Conservation (phyloP, 1,140 invertebrate genomes). For the Papilio polytes region DNA sequence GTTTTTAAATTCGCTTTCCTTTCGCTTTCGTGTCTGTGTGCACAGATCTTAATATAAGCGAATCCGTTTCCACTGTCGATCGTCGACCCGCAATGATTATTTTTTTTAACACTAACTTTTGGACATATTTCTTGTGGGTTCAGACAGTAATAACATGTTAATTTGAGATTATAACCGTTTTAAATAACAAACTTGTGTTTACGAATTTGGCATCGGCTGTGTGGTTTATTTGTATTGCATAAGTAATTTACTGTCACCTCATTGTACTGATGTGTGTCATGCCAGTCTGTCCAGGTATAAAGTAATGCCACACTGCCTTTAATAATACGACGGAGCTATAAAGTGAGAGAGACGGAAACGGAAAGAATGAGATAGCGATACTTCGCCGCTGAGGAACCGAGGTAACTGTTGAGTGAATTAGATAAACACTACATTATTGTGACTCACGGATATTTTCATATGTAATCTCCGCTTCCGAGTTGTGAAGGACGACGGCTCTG, state of each 20-base stretch:
- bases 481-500: slow-evolving; percentile 10
- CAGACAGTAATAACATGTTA: slow-evolving; percentile 36
- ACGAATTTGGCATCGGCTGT: slow-evolving; percentile 61
- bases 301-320: slow-evolving; percentile 78
- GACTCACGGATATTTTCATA: slow-evolving; percentile 44
- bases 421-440: slow-evolving; percentile 48
- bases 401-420: slow-evolving; percentile 77
- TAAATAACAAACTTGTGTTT: slow-evolving; percentile 22
- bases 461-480: slow-evolving; percentile 47
- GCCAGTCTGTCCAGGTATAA: slow-evolving; percentile 80
- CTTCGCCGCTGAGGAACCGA: slow-evolving; percentile 71
- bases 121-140: slow-evolving; percentile 68
- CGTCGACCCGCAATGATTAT: slow-evolving; percentile 42
- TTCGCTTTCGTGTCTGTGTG: not conserved
- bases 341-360: slow-evolving; percentile 60
- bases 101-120: slow-evolving; percentile 6
- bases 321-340: slow-evolving; percentile 75
- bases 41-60: slow-evolving; percentile 50
- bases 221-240: slow-evolving; percentile 66
- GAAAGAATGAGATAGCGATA: slow-evolving; percentile 57
- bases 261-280: slow-evolving; percentile 64
- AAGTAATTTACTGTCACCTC: slow-evolving; percentile 43
- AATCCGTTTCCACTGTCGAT: slow-evolving; percentile 46
- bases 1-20: not conserved
- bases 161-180: slow-evolving; percentile 55